Conservation (phyloP, 1,140 invertebrate species). For the Ctenoplectra terminalis region DNA sequence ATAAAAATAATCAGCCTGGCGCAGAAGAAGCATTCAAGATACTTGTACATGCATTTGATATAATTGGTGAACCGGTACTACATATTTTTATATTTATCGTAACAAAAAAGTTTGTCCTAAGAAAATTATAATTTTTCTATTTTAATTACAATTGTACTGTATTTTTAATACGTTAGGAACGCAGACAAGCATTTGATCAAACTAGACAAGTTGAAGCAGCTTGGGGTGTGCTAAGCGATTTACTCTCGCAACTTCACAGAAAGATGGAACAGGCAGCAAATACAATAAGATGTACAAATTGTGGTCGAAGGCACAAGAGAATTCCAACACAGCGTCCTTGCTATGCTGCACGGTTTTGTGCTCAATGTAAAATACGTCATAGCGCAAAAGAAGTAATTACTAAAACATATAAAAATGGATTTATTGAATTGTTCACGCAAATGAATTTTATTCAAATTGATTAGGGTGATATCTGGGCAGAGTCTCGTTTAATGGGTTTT, state of each 20-base stretch:
- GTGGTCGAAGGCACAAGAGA: conserved; percentile 93
- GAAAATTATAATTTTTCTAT: background rate
- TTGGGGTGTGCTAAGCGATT: conserved; percentile 91
- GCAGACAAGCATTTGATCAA: conserved; percentile 90
- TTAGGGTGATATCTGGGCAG: conserved; percentile 97
- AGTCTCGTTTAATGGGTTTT: conserved; percentile 93
- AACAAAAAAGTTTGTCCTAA: conserved; percentile 22
- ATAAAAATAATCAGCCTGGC: conserved; percentile 96
- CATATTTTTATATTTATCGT: conserved; percentile 37
- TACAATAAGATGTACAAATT: conserved; percentile 95
- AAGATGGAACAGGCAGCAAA: conserved; percentile 97
- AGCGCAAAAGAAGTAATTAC: conserved; percentile 92
- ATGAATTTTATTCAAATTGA: conserved; percentile 57
- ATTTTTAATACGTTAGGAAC: conserved; percentile 85
- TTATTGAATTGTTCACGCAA: conserved; percentile 1
- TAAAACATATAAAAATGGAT: conserved; percentile 8
- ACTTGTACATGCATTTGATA: conserved; percentile 95
- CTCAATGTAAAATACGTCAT: conserved; percentile 94
- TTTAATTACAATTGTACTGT: background rate
- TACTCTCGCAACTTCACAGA: conserved; percentile 93
- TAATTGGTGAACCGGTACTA: conserved; percentile 95
- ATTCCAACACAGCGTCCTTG: conserved; percentile 92
- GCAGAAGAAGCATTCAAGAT: conserved; percentile 98
- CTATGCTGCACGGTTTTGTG: conserved; percentile 95
- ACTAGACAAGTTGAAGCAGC: conserved; percentile 92